Base-by-base conservation (phyloP, 2,113 vertebrate species). In the Microcebus lehilahytsara region DNA sequence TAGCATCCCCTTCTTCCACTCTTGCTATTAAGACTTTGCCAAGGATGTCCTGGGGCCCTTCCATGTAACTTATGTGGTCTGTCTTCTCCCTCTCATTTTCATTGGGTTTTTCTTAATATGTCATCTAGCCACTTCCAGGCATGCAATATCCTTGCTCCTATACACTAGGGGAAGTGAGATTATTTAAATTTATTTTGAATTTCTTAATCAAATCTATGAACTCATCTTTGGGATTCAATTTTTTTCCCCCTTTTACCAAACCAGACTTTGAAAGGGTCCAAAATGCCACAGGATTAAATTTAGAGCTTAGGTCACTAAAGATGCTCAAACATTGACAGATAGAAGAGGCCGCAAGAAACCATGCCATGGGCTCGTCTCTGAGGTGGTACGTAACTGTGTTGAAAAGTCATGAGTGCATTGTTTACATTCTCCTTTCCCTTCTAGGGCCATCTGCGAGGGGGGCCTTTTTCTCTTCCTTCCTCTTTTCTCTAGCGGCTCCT, bases 151-250 rank as follows among this genome's bases (percentile, higher is more conserved):
- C 42, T 83, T 80, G 79, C 9, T 79, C 16, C 56, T 49, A 0
- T 5, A 58, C 25, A 46, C 37, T 17, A 56, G 20, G 72, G 13
- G 6, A 34, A 92, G 32, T 6, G 53, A 62, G 67, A 62, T 53
- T 23, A 58, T 40, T 60, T 37, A 71, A 60, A 58, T 62, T 10
- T 37, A 64, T 49, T 58, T 75, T 42, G 53, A 78, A 78, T 37
- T 93, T 93, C 46, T 64, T 79, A 85, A 49, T 37, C 71, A 89
- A 74, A 71, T 91, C 32, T 95, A 23, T 62, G 53, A 89, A 80
- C 25, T 89, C 27, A 84, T 66, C n/a, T 85, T 97, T 81, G 16
- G 13, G 20, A 79, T 49, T 72, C 19, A 66, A 20, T 40, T 53
- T 37, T 95, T 95, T 93, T 81, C 64, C 58, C 74, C 32, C 46